These are phyloP conservation scores for Ranitomeya imitator DNA, from an alignment of 2,113 vertebrate genomes.

Conservation along the genomic window DNA sequence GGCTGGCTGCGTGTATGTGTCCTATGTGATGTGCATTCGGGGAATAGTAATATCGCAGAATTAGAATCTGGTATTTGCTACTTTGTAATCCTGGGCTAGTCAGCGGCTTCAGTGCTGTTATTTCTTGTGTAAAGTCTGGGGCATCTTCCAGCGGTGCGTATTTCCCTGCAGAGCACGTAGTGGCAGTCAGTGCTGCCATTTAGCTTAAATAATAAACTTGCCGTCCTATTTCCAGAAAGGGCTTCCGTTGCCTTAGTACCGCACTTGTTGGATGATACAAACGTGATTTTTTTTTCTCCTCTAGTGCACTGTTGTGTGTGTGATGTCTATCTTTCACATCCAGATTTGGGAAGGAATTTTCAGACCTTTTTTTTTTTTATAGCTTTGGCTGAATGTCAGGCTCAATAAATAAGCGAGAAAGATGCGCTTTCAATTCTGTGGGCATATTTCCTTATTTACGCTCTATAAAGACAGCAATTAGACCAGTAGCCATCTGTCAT, in stretches of 20 bases:
- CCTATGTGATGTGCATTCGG: not conserved
- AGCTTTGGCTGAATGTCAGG: slow-evolving; percentile 45
- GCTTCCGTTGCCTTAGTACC: slow-evolving; percentile 20
- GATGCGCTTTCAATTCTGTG: not conserved
- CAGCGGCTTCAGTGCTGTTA: not conserved
- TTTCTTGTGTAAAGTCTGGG: not conserved
- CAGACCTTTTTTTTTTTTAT: slow-evolving; percentile 32
- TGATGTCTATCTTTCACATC: slow-evolving; percentile 33
- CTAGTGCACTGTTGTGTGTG: slow-evolving; percentile 26
- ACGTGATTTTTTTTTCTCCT: not conserved
- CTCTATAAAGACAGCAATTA: not conserved
- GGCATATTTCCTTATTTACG: slow-evolving; percentile 2
- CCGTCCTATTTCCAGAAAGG: slow-evolving; percentile 20
- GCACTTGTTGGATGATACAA: slow-evolving; percentile 38
- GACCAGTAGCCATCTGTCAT: slow-evolving; percentile 7
- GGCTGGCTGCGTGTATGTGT: too few relatives aligned
- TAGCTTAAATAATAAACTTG: slow-evolving; percentile 18
- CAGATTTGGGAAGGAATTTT: slow-evolving; percentile 53
- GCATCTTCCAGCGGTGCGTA: not conserved
- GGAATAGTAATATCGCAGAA: not conserved
- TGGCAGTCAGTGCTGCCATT: not conserved
- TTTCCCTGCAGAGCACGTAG: not conserved
- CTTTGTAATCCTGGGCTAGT: not conserved
- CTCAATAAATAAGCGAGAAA: slow-evolving; percentile 23
- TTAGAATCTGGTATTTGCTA: not conserved